phyloP scores from a whole-genome alignment of 2,113 vertebrate species.

The Chinchilla lanigera region DNA sequence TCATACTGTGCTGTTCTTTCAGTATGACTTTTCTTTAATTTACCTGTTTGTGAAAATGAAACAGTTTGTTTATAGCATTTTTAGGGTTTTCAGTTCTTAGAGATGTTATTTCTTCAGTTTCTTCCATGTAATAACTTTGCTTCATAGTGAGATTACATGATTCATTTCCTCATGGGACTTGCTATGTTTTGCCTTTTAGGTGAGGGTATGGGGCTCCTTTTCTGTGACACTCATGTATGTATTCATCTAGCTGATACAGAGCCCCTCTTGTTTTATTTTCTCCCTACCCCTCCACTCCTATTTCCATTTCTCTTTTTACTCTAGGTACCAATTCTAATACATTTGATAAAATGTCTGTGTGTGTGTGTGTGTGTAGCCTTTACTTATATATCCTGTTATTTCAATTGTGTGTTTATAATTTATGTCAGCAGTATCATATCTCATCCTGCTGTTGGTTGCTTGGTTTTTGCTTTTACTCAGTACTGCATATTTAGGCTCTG shows the following conservation, averaged over 20 bases:
- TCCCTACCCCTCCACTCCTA: neutral
- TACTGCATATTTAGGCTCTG: neutral
- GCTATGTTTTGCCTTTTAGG: neutral
- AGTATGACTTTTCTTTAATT: slow-evolving; percentile 27
- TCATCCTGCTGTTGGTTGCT: neutral
- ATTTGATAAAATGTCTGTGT: neutral
- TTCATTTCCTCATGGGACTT: neutral
- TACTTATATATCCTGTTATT: neutral
- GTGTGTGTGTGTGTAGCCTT: neutral
- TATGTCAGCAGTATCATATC: neutral
- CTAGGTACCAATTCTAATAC: neutral
- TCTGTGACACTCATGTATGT: neutral
- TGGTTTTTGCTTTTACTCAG: neutral
- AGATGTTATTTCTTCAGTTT: neutral
- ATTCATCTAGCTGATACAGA: neutral
- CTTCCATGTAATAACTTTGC: neutral
- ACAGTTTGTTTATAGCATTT: neutral
- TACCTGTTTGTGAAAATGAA: slow-evolving; percentile 54
- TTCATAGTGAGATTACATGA: neutral
- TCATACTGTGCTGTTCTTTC: neutral
- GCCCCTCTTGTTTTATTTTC: neutral
- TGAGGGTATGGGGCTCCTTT: neutral
- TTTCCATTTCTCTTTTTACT: neutral
- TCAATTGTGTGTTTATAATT: neutral
- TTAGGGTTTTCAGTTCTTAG: neutral